These are phyloP conservation scores for Phenganax subtilis DNA, from an alignment of 92 coral and sea anemone species.

Conservation along the genomic window DNA sequence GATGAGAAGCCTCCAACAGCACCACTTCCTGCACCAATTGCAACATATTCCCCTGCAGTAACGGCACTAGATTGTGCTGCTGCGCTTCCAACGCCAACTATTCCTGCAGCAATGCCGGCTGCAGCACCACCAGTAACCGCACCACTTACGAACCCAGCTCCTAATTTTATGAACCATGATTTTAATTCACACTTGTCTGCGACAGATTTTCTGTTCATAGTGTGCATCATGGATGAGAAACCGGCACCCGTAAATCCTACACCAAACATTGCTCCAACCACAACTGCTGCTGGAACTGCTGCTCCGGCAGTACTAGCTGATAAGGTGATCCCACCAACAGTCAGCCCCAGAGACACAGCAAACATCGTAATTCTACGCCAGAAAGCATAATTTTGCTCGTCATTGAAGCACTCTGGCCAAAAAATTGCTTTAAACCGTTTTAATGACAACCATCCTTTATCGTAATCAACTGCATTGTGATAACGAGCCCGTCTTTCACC, in stretches of 20 bases:
- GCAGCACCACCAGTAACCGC: constrained; percentile 47
- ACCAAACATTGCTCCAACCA: constrained; percentile 17
- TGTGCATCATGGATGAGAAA: constrained; percentile 3
- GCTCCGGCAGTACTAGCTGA: constrained; percentile 21
- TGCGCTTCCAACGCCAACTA: neutral
- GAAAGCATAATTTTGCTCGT: constrained; percentile 23
- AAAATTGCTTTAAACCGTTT: constrained; percentile 42
- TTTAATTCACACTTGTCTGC: neutral
- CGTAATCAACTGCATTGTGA: constrained; percentile 47
- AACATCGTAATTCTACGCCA: constrained; percentile 1
- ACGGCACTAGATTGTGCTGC: neutral
- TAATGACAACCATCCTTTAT: constrained; percentile 48
- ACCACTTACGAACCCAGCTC: constrained; percentile 38
- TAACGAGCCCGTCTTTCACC: constrained; percentile 46
- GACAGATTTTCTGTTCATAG: neutral
- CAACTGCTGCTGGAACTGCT: constrained; percentile 23
- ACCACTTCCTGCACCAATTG: constrained; percentile 27
- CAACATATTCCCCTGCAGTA: constrained; percentile 8
- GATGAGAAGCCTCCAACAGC: constrained; percentile 34
- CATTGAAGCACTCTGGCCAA: constrained; percentile 21
- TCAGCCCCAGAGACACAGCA: constrained; percentile 15
- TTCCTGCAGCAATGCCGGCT: constrained; percentile 48
- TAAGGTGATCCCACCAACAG: constrained; percentile 4
- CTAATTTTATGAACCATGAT: constrained; percentile 1
- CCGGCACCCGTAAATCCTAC: constrained; percentile 25